Evolutionary conservation across 2,888 invertebrate species (phyloP).

Genomic region (Celastrina argiolus): DNA sequence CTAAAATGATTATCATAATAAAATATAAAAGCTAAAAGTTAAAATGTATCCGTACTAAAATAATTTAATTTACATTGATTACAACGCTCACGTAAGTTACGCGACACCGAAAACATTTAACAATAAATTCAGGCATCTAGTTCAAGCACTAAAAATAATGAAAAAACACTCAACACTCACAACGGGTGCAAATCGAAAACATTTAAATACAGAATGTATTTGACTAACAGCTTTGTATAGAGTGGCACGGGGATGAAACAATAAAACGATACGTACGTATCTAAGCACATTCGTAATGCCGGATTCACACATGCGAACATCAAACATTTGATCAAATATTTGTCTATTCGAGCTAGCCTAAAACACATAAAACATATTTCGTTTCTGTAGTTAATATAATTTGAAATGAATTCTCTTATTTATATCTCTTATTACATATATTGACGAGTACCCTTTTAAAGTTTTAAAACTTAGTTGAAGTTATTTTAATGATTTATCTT

Average conservation of each 20-base stretch:
- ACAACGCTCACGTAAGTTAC: not conserved
- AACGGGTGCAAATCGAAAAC: constrained; percentile 8
- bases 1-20: no score
- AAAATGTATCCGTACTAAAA: not conserved
- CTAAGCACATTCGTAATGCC: not conserved
- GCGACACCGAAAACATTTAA: not conserved
- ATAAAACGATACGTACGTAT: constrained; percentile 7
- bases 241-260: constrained; percentile 7
- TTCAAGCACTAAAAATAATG: constrained; percentile 7
- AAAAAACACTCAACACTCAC: constrained; percentile 14
- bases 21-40: not conserved
- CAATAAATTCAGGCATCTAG: not conserved
- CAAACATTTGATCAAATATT: not conserved
- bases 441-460: no score
- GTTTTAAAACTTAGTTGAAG: no score
- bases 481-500: no score
- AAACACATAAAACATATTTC: no score
- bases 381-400: no score
- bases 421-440: not conserved
- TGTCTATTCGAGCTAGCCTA: not conserved
- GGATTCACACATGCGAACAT: not conserved
- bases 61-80: not conserved
- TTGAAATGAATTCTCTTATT: no score
- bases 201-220: constrained; percentile 13
- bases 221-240: constrained; percentile 2